A percentile compares a stretch with the other conserved stretches of the same genome.
phyloP scores from a whole-genome alignment of 2,797 vertebrate genomes.

The Macrochelys suwanniensis region DNA sequence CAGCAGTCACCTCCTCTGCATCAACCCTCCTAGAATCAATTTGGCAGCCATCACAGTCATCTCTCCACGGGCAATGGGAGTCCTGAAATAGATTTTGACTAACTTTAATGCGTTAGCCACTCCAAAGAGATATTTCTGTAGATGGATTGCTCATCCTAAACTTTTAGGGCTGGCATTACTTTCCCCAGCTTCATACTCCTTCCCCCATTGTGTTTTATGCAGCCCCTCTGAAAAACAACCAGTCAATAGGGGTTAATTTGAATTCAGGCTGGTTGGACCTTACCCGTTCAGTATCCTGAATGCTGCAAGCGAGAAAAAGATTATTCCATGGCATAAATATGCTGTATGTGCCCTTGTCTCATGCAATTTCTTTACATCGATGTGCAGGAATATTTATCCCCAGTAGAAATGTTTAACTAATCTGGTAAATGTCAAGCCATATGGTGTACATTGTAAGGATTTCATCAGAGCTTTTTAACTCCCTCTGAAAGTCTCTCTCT shows the following conservation, averaged over 20 bases:
- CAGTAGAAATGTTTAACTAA: constrained; percentile 87
- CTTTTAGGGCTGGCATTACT: neutral
- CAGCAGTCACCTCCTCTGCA: constrained; percentile 80
- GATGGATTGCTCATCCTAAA: constrained; percentile 16
- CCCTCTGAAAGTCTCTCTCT: constrained; percentile 75
- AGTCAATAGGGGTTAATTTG: neutral
- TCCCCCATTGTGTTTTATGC: neutral
- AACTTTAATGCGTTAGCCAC: constrained; percentile 69
- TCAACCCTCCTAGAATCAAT: constrained; percentile 74
- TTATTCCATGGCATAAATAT: constrained; percentile 77
- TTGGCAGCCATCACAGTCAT: constrained; percentile 78
- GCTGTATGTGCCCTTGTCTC: constrained; percentile 81
- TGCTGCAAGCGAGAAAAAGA: constrained; percentile 51
- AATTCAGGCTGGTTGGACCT: constrained; percentile 31
- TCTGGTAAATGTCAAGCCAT: constrained; percentile 87
- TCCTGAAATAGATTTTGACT: constrained; percentile 87
- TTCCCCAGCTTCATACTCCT: neutral
- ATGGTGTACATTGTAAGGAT: constrained; percentile 85
- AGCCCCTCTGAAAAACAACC: neutral
- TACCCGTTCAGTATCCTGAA: constrained; percentile 25
- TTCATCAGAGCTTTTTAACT: constrained; percentile 83
- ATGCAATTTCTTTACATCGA: constrained; percentile 82
- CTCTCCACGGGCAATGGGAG: constrained; percentile 62
- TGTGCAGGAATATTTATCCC: constrained; percentile 84
- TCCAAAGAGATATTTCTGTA: neutral